Conservation (phyloP, 2,113 vertebrate species). For the Cottus gobio region DNA sequence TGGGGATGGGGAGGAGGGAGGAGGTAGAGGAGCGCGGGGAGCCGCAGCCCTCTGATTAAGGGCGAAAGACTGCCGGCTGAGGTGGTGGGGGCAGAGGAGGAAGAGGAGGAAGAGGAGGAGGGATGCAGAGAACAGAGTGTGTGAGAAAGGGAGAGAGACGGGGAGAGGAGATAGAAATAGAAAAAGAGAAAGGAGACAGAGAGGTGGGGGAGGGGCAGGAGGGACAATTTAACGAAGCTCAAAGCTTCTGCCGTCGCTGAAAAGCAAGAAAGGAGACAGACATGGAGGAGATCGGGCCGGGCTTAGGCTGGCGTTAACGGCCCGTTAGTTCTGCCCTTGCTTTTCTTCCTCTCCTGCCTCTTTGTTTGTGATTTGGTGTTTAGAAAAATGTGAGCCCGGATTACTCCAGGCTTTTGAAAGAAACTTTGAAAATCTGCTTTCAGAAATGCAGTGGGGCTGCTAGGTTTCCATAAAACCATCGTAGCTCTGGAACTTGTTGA, state of each 20-base stretch:
- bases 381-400: slow-evolving; percentile 54
- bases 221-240: slow-evolving; percentile 80
- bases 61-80: slow-evolving; percentile 76
- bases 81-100: slow-evolving; percentile 46
- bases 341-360: slow-evolving; percentile 50
- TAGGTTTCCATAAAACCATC: slow-evolving; percentile 22
- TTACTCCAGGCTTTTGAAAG: slow-evolving; percentile 50
- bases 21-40: slow-evolving; percentile 56
- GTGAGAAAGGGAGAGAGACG: slow-evolving; percentile 41
- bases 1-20: slow-evolving; percentile 52
- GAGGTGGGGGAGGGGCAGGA: slow-evolving; percentile 66
- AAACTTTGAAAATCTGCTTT: slow-evolving; percentile 57
- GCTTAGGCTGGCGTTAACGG: slow-evolving; percentile 73
- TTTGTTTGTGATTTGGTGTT: slow-evolving; percentile 70
- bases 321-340: slow-evolving; percentile 66
- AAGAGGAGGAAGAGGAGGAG: slow-evolving; percentile 19
- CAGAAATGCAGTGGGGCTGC: slow-evolving; percentile 4
- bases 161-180: slow-evolving; percentile 52
- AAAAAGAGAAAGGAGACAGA: slow-evolving; percentile 47
- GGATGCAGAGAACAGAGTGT: slow-evolving; percentile 58
- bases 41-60: slow-evolving; percentile 80
- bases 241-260: slow-evolving; percentile 76
- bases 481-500: slow-evolving; percentile 42
- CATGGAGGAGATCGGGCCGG: slow-evolving; percentile 63
- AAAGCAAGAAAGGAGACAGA: slow-evolving; percentile 68